Percentiles rank a stretch among this genome's conserved stretches.
phyloP scores from a whole-genome alignment of 2,797 vertebrate genomes.

The Coregonus ussuriensis region DNA sequence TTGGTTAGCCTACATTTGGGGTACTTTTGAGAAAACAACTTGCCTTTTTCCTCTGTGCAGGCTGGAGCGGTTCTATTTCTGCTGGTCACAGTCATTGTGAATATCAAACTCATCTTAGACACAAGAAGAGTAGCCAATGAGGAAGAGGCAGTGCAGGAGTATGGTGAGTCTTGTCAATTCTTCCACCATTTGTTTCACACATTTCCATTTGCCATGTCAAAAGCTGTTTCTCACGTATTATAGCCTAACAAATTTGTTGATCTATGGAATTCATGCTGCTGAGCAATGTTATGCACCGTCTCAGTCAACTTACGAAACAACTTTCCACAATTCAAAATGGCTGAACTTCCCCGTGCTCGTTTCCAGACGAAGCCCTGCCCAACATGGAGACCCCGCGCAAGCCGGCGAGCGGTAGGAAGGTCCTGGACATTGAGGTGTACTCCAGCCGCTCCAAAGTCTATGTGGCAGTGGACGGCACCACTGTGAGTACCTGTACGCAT shows the following conservation, averaged over 20 bases:
- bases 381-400: slow-evolving; percentile 84
- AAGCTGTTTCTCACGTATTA: background rate
- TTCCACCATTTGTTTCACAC: too few species aligned
- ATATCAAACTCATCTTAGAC: slow-evolving; percentile 97
- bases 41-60: slow-evolving; percentile 48
- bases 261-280: background rate
- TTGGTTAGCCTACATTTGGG: too few species aligned
- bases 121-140: slow-evolving; percentile 84
- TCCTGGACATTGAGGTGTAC: slow-evolving; percentile 94
- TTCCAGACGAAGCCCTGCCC: slow-evolving; percentile 82
- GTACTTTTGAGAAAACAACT: background rate
- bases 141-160: slow-evolving; percentile 84
- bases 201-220: too few species aligned
- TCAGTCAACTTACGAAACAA: too few species aligned
- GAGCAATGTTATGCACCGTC: too few species aligned
- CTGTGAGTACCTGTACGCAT: slow-evolving; percentile 78
- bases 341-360: too few species aligned
- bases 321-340: background rate
- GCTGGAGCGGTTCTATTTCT: slow-evolving; percentile 87
- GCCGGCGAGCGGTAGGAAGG: slow-evolving; percentile 80
- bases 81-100: slow-evolving; percentile 93
- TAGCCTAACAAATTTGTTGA: background rate
- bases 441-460: slow-evolving; percentile 97
- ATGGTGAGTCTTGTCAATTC: slow-evolving; percentile 76
- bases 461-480: slow-evolving; percentile 94